These are phyloP conservation scores for Drosophila lacicola DNA, from an alignment of 2,888 invertebrate genomes.

Conservation along the genomic window DNA sequence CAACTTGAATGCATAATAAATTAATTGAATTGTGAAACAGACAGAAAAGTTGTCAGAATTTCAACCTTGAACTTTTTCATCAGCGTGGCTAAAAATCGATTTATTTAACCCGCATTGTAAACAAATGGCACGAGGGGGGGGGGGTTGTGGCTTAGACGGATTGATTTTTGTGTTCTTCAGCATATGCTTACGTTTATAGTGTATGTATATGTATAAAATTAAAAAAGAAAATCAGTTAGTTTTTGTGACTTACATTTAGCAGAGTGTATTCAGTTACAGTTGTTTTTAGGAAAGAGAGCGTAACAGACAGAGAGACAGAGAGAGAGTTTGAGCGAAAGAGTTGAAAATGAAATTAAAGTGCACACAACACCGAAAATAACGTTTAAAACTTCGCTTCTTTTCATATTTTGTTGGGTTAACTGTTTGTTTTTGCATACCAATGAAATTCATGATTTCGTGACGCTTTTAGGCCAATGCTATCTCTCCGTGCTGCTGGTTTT, in stretches of 20 bases:
- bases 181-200: slow-evolving; percentile 56
- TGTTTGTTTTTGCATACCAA: slow-evolving; percentile 80
- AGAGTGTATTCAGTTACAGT: slow-evolving; percentile 46
- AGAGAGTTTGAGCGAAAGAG: slow-evolving; percentile 35
- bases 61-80: slow-evolving; percentile 78
- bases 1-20: slow-evolving; percentile 49
- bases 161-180: slow-evolving; percentile 61
- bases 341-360: slow-evolving; percentile 35
- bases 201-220: neutral
- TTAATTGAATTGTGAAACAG: slow-evolving; percentile 20
- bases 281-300: slow-evolving; percentile 34
- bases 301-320: slow-evolving; percentile 39
- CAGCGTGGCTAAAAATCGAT: slow-evolving; percentile 63
- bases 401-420: neutral
- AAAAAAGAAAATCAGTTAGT: slow-evolving; percentile 6
- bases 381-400: neutral
- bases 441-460: slow-evolving; percentile 86
- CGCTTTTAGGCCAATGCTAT: slow-evolving; percentile 85
- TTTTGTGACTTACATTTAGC: slow-evolving; percentile 65
- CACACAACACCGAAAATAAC: slow-evolving; percentile 31
- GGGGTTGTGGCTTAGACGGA: slow-evolving; percentile 13
- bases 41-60: slow-evolving; percentile 26
- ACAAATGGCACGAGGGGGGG: slow-evolving; percentile 13
- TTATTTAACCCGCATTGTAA: slow-evolving; percentile 29
- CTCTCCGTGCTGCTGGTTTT: slow-evolving; percentile 81